These are phyloP conservation scores for Auanema sp. DNA, from an alignment of 2,888 invertebrate genomes.

Conservation along the genomic window DNA sequence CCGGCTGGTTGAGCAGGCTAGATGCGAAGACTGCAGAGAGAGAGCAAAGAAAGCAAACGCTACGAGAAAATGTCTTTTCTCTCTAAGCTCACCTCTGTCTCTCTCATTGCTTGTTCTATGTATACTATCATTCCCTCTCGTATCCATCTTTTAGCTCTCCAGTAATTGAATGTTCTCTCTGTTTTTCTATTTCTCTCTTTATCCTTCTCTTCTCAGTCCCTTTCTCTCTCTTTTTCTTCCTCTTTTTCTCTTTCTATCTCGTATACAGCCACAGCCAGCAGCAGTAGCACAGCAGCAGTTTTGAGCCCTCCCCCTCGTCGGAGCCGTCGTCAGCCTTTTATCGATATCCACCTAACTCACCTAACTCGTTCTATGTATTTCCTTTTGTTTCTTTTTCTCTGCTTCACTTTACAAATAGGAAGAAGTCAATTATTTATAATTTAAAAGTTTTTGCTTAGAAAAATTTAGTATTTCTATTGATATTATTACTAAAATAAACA, in stretches of 20 bases:
- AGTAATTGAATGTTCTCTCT: conserved; percentile 11
- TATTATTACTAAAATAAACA: too few species aligned
- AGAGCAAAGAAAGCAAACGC: too few species aligned
- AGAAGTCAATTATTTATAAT: too few species aligned
- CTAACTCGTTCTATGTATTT: too few species aligned
- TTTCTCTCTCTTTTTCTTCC: conserved; percentile 2
- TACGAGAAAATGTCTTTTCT: background rate
- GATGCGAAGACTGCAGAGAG: too few species aligned
- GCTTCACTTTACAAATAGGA: too few species aligned
- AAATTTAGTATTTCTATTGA: too few species aligned
- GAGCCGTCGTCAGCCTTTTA: conserved; percentile 2
- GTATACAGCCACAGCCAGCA: background rate
- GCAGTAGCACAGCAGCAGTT: conserved; percentile 10
- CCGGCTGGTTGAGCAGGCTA: conserved; percentile 7
- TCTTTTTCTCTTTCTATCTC: conserved; percentile 7
- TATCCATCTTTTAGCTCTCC: conserved; percentile 1
- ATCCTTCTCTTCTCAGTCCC: background rate
- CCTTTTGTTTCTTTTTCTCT: too few species aligned
- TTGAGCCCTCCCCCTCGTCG: conserved; percentile 4
- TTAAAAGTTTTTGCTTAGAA: too few species aligned
- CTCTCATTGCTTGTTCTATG: conserved; percentile 1
- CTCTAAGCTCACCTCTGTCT: conserved; percentile 7
- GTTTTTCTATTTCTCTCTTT: conserved; percentile 11
- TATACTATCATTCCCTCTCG: background rate
- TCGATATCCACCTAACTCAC: too few species aligned